phyloP scores from a whole-genome alignment of 1,140 invertebrate species.

The Rhizoglyphus robini region DNA sequence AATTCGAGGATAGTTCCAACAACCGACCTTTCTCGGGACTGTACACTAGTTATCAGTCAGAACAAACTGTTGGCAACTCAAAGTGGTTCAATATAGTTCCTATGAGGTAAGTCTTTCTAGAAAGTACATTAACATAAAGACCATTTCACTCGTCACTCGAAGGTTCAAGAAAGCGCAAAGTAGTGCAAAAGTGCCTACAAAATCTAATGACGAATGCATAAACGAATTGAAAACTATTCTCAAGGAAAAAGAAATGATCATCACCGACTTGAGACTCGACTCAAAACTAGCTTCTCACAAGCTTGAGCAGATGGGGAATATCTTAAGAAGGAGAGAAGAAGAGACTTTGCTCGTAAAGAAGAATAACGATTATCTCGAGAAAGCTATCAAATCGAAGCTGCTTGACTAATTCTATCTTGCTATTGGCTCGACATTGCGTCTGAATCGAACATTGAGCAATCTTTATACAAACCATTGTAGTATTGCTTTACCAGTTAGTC shows the following conservation, averaged over 20 bases:
- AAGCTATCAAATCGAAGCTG: not conserved
- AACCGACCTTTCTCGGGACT: not conserved
- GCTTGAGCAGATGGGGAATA: not conserved
- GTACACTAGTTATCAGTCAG: not conserved
- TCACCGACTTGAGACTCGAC: not conserved
- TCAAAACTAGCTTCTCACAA: not conserved
- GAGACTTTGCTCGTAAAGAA: not conserved
- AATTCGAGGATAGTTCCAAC: not conserved
- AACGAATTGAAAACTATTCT: not conserved
- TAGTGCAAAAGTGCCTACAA: too few relatives aligned
- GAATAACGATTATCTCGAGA: slow-evolving; percentile 6
- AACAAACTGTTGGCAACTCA: not conserved
- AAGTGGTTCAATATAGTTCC: not conserved
- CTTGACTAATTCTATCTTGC: not conserved
- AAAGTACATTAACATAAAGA: not conserved
- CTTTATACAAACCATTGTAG: not conserved
- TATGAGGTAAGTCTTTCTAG: not conserved
- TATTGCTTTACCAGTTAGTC: not conserved
- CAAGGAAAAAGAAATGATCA: slow-evolving; percentile 4
- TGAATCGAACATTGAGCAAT: not conserved
- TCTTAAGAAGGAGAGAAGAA: not conserved
- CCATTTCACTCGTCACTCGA: too few relatives aligned
- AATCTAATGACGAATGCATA: not conserved
- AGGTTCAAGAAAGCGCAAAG: too few relatives aligned
- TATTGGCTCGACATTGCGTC: not conserved